Base-by-base conservation (phyloP, 2,888 invertebrate species). In the Habroteleia sp. region DNA sequence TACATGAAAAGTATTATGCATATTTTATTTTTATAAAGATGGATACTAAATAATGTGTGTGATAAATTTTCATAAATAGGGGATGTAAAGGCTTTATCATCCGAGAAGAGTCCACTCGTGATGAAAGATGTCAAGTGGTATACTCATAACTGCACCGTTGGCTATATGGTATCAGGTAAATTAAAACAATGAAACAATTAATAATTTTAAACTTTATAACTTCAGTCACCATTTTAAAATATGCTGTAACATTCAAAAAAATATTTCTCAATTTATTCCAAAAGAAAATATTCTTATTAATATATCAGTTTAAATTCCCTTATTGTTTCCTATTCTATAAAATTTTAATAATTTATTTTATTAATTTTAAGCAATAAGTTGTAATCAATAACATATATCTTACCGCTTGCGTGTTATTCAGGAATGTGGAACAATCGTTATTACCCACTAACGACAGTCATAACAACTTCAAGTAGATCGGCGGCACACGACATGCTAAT, bases 101-200 rank as follows among this genome's bases (percentile, higher is more conserved):
- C 95, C 4, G 96, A 96, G 84, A 96, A 96, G 85, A 95, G 96
- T 86, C 95, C 96, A 1, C 91, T 95, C 74, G 95, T 95, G 1
- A 96, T 96, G 95, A 95, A 96, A 86, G 96, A 96, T 84, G 93
- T 95, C 0, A 96, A 96, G 88, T 97, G 96, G 96, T 92, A 94
- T 77, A 94, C 95, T 0, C 94, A 95, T 81, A 96, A 96, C 81
- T 94, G 95, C 39, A 95, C 95, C 0, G 94, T 97, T 35, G 96
- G 96, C 63, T 96, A 95, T 89, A 91, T 96, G 82, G 94, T 96
- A 3, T 94, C 95, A 79, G 96, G 96, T 94, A 89, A 87, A 88
- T 82, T n/a, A n/a, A n/a, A n/a, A n/a, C n/a, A n/a, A 52, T 31
- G 8, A 41, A 44, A 23, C 39, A 16, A 14, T 14, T n/a, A n/a